These are phyloP conservation scores for Rugalucina vietnamica DNA, from an alignment of 2,888 invertebrate genomes.

Conservation along the genomic window DNA sequence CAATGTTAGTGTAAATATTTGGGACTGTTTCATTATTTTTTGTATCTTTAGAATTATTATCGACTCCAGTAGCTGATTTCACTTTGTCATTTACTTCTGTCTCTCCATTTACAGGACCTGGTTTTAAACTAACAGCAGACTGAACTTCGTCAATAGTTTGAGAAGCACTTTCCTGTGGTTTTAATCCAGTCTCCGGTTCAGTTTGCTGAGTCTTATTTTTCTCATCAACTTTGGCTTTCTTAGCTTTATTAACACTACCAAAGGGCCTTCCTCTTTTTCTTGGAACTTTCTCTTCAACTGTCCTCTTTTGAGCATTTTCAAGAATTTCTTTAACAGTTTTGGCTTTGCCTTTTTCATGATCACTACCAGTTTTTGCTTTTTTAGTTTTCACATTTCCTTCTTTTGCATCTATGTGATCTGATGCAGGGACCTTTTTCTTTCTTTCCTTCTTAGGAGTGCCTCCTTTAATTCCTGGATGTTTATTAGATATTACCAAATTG, in stretches of 20 bases:
- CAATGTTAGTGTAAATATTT: not conserved
- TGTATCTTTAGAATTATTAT: not conserved
- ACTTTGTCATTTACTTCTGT: not conserved
- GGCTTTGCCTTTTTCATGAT: not conserved
- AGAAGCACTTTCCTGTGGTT: not conserved
- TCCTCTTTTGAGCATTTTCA: not conserved
- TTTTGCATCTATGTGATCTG: not conserved
- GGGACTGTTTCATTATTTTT: not conserved
- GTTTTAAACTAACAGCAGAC: not conserved
- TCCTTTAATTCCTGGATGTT: constrained; percentile 10
- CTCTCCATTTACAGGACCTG: not conserved
- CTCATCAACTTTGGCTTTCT: not conserved
- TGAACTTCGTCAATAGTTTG: not conserved
- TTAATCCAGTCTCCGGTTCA: not conserved
- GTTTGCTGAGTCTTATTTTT: not conserved
- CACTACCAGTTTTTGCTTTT: not conserved
- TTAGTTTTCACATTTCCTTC: not conserved
- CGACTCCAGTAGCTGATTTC: not conserved
- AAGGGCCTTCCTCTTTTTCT: not conserved
- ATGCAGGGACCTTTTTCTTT: not conserved
- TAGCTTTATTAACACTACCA: constrained; percentile 5
- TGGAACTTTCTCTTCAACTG: not conserved
- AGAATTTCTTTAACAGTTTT: constrained; percentile 8
- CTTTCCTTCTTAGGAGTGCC: not conserved
- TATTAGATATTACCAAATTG: constrained; percentile 10